These are phyloP conservation scores for Pocillopora verrucosa DNA, from an alignment of 64 coral and sea anemone genomes.

Conservation along the genomic window DNA sequence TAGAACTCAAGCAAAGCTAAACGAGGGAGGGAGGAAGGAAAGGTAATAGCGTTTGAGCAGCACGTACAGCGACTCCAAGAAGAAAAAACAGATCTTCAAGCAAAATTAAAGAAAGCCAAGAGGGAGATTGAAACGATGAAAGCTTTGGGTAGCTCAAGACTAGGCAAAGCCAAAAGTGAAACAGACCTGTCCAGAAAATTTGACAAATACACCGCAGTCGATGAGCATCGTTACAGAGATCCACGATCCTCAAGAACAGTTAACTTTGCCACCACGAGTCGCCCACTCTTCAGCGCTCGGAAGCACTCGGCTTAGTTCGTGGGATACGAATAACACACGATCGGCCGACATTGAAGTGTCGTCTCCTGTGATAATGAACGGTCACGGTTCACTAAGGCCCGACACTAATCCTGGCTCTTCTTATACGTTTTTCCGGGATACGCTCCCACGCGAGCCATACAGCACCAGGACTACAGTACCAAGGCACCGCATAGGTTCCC, in stretches of 20 bases:
- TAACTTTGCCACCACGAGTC: neutral
- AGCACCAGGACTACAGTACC: neutral
- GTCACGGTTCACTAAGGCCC: neutral
- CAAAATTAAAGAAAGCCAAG: slow-evolving; percentile 36
- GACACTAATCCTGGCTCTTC: neutral
- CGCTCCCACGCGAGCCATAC: neutral
- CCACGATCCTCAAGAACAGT: neutral
- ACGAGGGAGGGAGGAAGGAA: neutral
- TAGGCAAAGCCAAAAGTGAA: slow-evolving; percentile 51
- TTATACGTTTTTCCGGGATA: neutral
- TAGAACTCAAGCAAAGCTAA: neutral
- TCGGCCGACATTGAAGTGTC: neutral
- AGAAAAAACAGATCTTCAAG: slow-evolving; percentile 19
- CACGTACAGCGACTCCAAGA: neutral
- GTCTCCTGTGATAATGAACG: neutral
- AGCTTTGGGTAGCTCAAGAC: slow-evolving; percentile 1
- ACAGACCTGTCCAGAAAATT: slow-evolving; percentile 47
- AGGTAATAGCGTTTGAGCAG: neutral
- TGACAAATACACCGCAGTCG: slow-evolving; percentile 3
- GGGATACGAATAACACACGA: slow-evolving; percentile 3
- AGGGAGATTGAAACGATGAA: slow-evolving; percentile 12
- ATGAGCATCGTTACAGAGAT: neutral
- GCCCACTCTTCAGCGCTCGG: neutral
- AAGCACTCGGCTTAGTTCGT: slow-evolving; percentile 30
- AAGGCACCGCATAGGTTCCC: slow-evolving; percentile 14